phyloP scores from a whole-genome alignment of 2,797 vertebrate species.

The Sebastes umbrosus region DNA sequence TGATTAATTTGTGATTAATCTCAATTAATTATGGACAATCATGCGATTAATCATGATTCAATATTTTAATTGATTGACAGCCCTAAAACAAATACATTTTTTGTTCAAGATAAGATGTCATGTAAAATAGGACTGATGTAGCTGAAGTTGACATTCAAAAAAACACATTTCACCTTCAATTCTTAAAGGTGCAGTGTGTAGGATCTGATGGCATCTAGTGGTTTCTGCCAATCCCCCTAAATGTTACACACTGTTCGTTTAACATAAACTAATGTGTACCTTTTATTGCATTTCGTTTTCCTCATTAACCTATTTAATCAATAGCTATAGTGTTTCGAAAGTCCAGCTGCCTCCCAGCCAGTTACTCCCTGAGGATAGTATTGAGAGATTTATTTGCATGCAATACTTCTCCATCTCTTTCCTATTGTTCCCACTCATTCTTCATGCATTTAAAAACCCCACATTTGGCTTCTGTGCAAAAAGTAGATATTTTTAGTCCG shows the following conservation, averaged over 20 bases:
- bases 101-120: background rate
- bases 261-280: background rate
- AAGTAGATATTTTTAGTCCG: slow-evolving; percentile 49
- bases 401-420: slow-evolving; percentile 19
- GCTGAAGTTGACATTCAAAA: background rate
- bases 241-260: too few species aligned
- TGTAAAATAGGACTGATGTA: background rate
- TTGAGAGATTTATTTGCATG: slow-evolving; percentile 17
- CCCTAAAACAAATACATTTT: background rate
- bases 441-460: slow-evolving; percentile 55
- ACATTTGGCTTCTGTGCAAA: slow-evolving; percentile 46
- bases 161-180: background rate
- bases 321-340: background rate
- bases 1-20: too few species aligned
- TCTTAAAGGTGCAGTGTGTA: background rate
- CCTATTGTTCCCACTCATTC: slow-evolving; percentile 36
- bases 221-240: too few species aligned
- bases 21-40: too few species aligned
- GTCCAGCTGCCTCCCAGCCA: background rate
- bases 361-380: background rate
- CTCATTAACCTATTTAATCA: background rate
- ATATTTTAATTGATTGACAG: too few species aligned
- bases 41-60: too few species aligned
- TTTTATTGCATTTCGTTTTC: background rate
- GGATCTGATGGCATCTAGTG: too few species aligned